These are phyloP conservation scores for Carapus acus DNA, from an alignment of 2,797 vertebrate species.

Conservation along the genomic window DNA sequence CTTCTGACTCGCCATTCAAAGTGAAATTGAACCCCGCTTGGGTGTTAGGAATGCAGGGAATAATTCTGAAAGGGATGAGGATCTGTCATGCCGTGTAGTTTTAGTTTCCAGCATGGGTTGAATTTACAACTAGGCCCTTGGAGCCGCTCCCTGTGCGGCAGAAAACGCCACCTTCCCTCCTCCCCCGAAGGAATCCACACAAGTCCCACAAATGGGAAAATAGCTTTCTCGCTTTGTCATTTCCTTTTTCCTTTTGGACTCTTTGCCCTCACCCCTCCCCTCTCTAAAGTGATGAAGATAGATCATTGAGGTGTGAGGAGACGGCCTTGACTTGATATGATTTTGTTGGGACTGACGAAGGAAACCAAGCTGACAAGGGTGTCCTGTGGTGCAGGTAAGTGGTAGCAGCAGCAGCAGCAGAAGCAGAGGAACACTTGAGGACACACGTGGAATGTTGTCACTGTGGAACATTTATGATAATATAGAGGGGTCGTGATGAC, in stretches of 20 bases:
- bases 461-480: too few relatives aligned
- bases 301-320: too few relatives aligned
- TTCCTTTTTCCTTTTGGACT: constrained; percentile 57
- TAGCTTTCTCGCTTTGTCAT: constrained; percentile 68
- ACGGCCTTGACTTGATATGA: too few relatives aligned
- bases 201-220: constrained; percentile 67
- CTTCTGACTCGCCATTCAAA: constrained; percentile 32
- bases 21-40: constrained; percentile 48
- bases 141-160: constrained; percentile 26
- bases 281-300: constrained; percentile 16
- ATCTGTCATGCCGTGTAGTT: constrained; percentile 46
- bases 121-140: constrained; percentile 46
- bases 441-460: background rate
- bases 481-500: constrained; percentile 34
- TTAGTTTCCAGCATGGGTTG: constrained; percentile 55
- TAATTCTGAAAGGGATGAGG: constrained; percentile 59
- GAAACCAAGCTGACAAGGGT: constrained; percentile 2
- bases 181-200: constrained; percentile 26
- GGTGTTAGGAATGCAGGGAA: constrained; percentile 57
- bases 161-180: constrained; percentile 42
- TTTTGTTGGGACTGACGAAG: constrained; percentile 7
- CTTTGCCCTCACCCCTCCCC: constrained; percentile 30
- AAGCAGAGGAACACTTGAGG: constrained; percentile 11
- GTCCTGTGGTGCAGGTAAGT: constrained; percentile 6
- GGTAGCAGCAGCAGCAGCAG: constrained; percentile 7